Conservation (phyloP, 2,797 vertebrate genomes). For the Ptychadena robeensis region DNA sequence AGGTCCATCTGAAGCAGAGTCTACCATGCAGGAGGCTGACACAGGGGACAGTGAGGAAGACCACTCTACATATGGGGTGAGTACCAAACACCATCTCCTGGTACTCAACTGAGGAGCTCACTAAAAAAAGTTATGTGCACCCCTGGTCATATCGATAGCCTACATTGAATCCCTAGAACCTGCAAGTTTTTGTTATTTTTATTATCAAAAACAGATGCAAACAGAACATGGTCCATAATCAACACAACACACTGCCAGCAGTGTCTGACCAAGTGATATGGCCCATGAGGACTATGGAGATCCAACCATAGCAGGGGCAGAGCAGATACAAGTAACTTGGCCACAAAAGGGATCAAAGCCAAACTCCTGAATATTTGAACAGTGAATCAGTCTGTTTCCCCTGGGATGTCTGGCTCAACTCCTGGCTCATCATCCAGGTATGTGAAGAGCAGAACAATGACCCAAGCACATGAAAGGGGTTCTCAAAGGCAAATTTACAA, state of each 20-base stretch:
- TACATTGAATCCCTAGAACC: not conserved
- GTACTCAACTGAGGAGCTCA: no score
- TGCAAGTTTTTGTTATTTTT: no score
- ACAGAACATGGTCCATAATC: not conserved
- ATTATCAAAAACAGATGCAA: no score
- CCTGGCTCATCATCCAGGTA: not conserved
- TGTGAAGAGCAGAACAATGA: not conserved
- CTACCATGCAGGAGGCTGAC: no score
- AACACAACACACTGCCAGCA: not conserved
- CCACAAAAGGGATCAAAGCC: slow-evolving; percentile 12
- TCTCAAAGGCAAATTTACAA: not conserved
- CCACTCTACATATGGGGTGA: no score
- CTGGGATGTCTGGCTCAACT: not conserved
- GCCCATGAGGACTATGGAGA: not conserved
- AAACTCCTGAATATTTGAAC: slow-evolving; percentile 20
- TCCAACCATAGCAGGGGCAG: not conserved
- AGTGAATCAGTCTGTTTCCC: slow-evolving; percentile 8
- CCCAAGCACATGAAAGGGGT: not conserved
- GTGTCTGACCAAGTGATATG: not conserved
- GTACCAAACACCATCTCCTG: no score
- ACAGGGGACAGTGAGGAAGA: no score
- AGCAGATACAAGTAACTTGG: not conserved
- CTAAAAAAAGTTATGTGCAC: no score
- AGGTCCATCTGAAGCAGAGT: no score
- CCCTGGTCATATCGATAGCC: not conserved